Evolutionary conservation across 2,113 vertebrate species (phyloP).

Genomic region (Phoxinus phoxinus): DNA sequence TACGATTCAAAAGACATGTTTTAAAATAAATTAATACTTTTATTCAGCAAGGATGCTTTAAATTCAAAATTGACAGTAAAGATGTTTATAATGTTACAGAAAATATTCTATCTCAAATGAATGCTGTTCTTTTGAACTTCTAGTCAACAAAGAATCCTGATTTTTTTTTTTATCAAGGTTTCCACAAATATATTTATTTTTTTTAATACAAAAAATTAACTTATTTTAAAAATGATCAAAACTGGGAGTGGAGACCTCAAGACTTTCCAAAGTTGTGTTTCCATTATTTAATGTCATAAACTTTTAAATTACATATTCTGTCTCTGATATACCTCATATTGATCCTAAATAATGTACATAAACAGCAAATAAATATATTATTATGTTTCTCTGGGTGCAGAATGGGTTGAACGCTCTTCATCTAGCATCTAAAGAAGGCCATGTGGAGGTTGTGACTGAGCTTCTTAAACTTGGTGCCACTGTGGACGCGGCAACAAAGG

Average conservation of each 20-base stretch:
- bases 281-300: background rate
- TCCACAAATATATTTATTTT: background rate
- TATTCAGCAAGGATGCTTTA: background rate
- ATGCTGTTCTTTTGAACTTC: background rate
- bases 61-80: background rate
- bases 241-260: background rate
- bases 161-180: no score
- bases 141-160: background rate
- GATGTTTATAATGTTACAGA: background rate
- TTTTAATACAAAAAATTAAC: no score
- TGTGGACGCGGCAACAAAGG: constrained; percentile 96
- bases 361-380: background rate
- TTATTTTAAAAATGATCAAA: no score
- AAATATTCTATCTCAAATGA: background rate
- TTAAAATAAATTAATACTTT: background rate
- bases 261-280: background rate
- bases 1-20: background rate
- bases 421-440: constrained; percentile 97
- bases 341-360: background rate
- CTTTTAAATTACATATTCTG: background rate
- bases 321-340: background rate
- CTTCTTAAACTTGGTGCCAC: constrained; percentile 93
- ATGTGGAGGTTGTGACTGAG: constrained; percentile 94
- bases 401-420: constrained; percentile 98
- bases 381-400: constrained; percentile 70